Percentiles rank a stretch among this genome's conserved stretches.
These are phyloP conservation scores for Cynopterus sphinx DNA, from an alignment of 2,797 vertebrate genomes.

Conservation along the genomic window DNA sequence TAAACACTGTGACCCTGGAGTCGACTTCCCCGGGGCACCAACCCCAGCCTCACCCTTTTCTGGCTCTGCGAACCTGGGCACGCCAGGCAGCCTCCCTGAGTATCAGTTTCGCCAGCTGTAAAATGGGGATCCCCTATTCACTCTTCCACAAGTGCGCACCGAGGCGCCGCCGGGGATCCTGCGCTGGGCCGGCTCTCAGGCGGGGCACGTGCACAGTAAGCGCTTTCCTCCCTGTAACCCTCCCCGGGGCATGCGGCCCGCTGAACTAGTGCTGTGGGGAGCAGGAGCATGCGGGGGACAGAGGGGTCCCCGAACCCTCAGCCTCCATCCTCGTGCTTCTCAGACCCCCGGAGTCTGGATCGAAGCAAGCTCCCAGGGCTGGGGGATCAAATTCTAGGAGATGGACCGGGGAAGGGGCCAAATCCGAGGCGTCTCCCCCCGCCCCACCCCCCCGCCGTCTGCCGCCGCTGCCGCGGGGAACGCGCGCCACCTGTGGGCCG, in stretches of 20 bases:
- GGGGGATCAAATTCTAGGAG: not conserved
- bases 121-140: not conserved
- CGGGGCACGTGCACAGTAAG: fast-evolving
- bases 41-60: not conserved
- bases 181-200: fast-evolving
- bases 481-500: slow-evolving; percentile 71
- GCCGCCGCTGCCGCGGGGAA: not conserved
- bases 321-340: not conserved
- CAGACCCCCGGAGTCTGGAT: not conserved
- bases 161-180: fast-evolving
- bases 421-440: not conserved
- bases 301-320: no score
- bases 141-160: not conserved
- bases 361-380: not conserved
- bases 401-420: fast-evolving
- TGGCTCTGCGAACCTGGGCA: not conserved
- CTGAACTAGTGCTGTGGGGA: not conserved
- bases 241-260: fast-evolving
- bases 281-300: not conserved
- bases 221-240: fast-evolving
- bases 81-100: not conserved
- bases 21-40: not conserved
- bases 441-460: not conserved
- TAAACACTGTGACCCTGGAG: not conserved
- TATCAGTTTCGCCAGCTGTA: slow-evolving; percentile 33